These are phyloP conservation scores for Gonatopus flavifemur DNA, from an alignment of 1,140 invertebrate genomes.

Conservation along the genomic window DNA sequence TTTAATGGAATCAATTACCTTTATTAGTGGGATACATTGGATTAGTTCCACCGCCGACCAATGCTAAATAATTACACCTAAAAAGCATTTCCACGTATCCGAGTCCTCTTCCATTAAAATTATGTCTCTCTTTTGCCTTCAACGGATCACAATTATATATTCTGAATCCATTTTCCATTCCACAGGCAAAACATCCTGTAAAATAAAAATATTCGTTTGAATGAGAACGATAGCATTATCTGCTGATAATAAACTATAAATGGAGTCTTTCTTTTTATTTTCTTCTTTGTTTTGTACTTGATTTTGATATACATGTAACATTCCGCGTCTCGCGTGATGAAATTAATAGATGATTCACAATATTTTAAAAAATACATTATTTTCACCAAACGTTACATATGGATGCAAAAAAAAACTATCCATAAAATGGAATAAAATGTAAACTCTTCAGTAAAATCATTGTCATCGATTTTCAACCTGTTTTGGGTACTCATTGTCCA, in stretches of 20 bases:
- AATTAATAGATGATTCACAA: too few relatives aligned
- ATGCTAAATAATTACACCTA: slow-evolving; percentile 93
- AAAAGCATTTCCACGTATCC: slow-evolving; percentile 97
- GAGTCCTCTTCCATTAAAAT: slow-evolving; percentile 86
- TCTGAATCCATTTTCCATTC: slow-evolving; percentile 93
- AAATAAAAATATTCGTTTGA: slow-evolving; percentile 29
- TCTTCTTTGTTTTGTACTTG: too few relatives aligned
- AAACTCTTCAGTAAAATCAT: too few relatives aligned
- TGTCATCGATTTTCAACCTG: too few relatives aligned
- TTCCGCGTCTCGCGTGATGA: too few relatives aligned
- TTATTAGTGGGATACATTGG: slow-evolving; percentile 93
- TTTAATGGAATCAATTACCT: slow-evolving; percentile 58
- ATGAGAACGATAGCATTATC: slow-evolving; percentile 23
- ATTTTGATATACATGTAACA: too few relatives aligned
- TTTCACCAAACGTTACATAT: too few relatives aligned
- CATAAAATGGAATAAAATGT: too few relatives aligned
- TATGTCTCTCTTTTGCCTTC: slow-evolving; percentile 94
- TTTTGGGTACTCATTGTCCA: too few relatives aligned
- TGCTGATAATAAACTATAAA: background rate
- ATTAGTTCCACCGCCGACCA: slow-evolving; percentile 89
- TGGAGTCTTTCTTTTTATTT: slow-evolving; percentile 9
- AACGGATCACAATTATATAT: slow-evolving; percentile 98
- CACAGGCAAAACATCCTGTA: slow-evolving; percentile 95
- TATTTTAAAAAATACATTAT: too few relatives aligned
- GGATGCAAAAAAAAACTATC: too few relatives aligned